Evolutionary conservation across 2,113 vertebrate species (phyloP).

Genomic region (Brachyhypopomus occidentalis): DNA sequence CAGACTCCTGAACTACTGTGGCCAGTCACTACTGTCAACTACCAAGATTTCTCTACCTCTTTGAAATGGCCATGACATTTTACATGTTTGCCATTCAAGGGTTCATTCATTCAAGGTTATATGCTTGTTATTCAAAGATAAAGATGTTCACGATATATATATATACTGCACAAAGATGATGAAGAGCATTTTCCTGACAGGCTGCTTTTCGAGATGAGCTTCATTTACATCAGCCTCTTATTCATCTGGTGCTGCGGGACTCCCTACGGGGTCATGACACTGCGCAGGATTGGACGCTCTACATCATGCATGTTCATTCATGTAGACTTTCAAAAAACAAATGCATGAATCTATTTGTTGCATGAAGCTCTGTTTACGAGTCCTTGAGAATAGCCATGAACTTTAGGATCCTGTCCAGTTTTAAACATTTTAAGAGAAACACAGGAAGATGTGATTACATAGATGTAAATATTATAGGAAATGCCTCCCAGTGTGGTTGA

Average conservation of each 20-base stretch:
- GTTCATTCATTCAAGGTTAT: background rate
- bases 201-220: background rate
- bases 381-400: constrained; percentile 18
- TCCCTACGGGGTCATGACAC: background rate
- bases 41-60: too few species aligned
- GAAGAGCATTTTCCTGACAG: background rate
- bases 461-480: constrained; percentile 23
- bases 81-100: background rate
- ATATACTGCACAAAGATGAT: background rate
- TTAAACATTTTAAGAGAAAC: constrained; percentile 8
- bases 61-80: too few species aligned
- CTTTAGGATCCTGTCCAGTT: constrained; percentile 18
- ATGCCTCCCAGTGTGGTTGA: constrained; percentile 41
- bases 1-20: too few species aligned
- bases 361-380: background rate
- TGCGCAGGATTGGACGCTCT: background rate
- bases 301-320: constrained; percentile 24
- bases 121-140: background rate
- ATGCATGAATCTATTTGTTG: constrained; percentile 55
- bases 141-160: background rate
- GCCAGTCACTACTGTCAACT: too few species aligned
- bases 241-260: background rate
- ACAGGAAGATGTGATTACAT: constrained; percentile 23
- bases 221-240: background rate
- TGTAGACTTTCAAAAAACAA: constrained; percentile 45